phyloP scores from a whole-genome alignment of 2,113 vertebrate genomes.

The Odobenus rosmarus region DNA sequence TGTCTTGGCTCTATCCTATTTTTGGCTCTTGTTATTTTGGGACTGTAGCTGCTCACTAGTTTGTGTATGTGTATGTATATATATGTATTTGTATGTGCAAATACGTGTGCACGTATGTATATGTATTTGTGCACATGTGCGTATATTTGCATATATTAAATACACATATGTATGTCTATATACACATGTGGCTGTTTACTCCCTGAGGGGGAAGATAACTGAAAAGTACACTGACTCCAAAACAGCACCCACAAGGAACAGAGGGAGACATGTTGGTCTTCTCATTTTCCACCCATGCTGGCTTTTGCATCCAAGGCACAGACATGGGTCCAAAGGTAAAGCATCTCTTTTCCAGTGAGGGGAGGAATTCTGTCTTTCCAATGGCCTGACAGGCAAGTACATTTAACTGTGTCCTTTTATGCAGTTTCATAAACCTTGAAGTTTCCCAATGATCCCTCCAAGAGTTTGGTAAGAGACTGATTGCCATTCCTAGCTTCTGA shows the following conservation, averaged over 20 bases:
- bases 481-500: not conserved
- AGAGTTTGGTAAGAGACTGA: not conserved
- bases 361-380: not conserved
- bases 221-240: not conserved
- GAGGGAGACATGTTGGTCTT: not conserved
- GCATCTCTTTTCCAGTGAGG: not conserved
- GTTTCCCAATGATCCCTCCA: not conserved
- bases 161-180: fast-evolving
- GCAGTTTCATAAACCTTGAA: not conserved
- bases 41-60: not conserved
- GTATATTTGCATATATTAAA: not conserved
- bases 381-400: not conserved
- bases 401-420: not conserved
- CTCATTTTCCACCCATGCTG: not conserved
- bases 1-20: not conserved
- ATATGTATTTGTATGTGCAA: too few relatives aligned
- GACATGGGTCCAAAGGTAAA: not conserved
- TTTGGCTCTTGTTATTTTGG: not conserved
- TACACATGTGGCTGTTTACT: not conserved
- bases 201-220: fast-evolving
- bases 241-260: not conserved
- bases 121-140: not conserved
- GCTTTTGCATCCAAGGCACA: not conserved
- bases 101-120: not conserved
- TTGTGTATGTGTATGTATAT: not conserved